These are phyloP conservation scores for Lithophane leautieri DNA, from an alignment of 2,888 invertebrate species.

Conservation along the genomic window DNA sequence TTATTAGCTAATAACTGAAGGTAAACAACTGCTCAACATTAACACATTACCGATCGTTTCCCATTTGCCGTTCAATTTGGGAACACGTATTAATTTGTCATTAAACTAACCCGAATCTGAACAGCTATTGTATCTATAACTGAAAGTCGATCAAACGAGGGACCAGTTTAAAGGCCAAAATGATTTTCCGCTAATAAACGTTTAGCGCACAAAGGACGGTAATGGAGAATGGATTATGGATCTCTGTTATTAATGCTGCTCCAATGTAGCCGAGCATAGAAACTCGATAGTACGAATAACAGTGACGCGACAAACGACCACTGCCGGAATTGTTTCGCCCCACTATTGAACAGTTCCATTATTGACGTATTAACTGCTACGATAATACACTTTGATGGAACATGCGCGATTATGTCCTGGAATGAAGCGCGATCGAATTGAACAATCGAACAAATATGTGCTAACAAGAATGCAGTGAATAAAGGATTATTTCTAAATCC, in stretches of 20 bases:
- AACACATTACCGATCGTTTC: conserved; percentile 48
- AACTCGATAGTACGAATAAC: conserved; percentile 61
- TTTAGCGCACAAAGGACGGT: conserved; percentile 78
- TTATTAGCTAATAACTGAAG: conserved; percentile 27
- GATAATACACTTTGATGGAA: conserved; percentile 50
- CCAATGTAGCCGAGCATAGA: conserved; percentile 65
- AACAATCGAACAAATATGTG: conserved; percentile 28
- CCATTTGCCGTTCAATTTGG: conserved; percentile 52
- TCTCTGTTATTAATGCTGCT: conserved; percentile 72
- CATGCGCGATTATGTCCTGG: conserved; percentile 38
- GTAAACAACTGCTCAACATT: conserved; percentile 39
- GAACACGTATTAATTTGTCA: conserved; percentile 52
- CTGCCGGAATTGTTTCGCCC: conserved; percentile 59
- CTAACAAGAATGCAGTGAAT: conserved; percentile 29
- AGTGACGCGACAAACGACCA: conserved; percentile 55
- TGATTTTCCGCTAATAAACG: conserved; percentile 78
- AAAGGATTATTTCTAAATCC: conserved; percentile 37
- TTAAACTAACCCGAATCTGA: conserved; percentile 61
- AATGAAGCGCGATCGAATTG: conserved; percentile 27
- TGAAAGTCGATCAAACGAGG: conserved; percentile 69
- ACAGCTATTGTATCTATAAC: conserved; percentile 66
- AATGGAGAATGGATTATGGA: conserved; percentile 75
- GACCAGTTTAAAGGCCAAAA: conserved; percentile 73
- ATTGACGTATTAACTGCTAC: conserved; percentile 57
- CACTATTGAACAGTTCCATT: conserved; percentile 55